Evolutionary conservation across 2,888 invertebrate species (phyloP).

Genomic region (Eupithecia pulchellata): DNA sequence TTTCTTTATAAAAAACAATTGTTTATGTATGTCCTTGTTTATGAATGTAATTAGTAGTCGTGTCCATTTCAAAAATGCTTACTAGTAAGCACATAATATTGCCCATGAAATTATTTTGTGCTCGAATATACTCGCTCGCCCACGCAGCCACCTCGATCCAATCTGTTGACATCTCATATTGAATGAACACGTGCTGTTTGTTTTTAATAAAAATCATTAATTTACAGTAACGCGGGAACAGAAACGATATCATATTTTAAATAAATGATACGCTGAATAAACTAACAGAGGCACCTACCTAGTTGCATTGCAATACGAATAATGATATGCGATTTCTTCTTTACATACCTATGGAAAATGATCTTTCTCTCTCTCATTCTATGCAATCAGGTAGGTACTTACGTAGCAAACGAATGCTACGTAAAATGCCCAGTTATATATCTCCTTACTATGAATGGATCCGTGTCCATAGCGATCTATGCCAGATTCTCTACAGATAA

Average conservation of each 20-base stretch:
- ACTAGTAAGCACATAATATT: background rate
- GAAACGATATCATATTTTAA: conserved; percentile 40
- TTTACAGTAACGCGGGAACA: conserved; percentile 43
- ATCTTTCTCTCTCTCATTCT: no score
- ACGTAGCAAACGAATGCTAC: background rate
- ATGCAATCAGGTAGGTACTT: background rate
- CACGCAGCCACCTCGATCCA: conserved; percentile 54
- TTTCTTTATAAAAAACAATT: no score
- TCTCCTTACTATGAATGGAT: background rate
- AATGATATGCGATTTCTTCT: conserved; percentile 3
- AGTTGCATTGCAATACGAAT: conserved; percentile 8
- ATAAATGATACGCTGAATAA: conserved; percentile 27
- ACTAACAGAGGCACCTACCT: conserved; percentile 5
- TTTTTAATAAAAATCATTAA: conserved; percentile 64
- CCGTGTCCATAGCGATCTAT: background rate
- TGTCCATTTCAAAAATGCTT: background rate
- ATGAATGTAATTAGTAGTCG: no score
- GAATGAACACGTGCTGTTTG: conserved; percentile 71
- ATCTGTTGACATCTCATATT: conserved; percentile 76
- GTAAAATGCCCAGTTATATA: no score
- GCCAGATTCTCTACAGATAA: background rate
- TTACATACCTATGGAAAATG: background rate
- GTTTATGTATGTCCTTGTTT: no score
- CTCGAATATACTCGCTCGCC: conserved; percentile 65
- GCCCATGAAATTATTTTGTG: conserved; percentile 24